phyloP scores from a whole-genome alignment of 2,797 vertebrate species.

The Eupleurogrammus muticus region DNA sequence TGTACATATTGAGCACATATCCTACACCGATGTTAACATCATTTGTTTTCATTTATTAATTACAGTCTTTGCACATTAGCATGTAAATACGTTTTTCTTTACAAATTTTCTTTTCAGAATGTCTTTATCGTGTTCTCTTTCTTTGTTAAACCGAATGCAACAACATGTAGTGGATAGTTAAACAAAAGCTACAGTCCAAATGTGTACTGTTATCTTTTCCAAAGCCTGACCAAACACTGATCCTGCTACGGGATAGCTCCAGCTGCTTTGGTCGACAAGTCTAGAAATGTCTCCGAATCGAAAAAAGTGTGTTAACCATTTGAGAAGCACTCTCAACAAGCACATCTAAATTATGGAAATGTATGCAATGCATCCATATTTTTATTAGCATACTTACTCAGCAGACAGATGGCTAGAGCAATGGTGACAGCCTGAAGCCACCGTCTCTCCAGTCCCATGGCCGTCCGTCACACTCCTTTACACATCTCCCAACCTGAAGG shows the following conservation, averaged over 20 bases:
- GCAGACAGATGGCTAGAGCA: slow-evolving; percentile 79
- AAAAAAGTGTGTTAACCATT: not conserved
- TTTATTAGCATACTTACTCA: slow-evolving; percentile 79
- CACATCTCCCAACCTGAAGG: slow-evolving; percentile 81
- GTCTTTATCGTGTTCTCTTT: no score
- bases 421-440: slow-evolving; percentile 82
- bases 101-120: no score
- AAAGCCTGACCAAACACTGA: not conserved
- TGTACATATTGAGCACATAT: not conserved
- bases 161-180: no score
- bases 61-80: slow-evolving; percentile 1
- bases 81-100: not conserved
- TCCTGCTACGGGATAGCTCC: not conserved
- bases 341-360: slow-evolving; percentile 31
- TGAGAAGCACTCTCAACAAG: not conserved
- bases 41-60: not conserved
- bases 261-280: not conserved
- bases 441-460: slow-evolving; percentile 85
- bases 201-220: no score
- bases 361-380: slow-evolving; percentile 46
- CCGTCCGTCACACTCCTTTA: slow-evolving; percentile 82
- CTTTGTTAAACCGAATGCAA: no score
- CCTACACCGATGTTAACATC: slow-evolving; percentile 7
- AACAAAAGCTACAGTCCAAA: no score
- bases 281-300: not conserved